These are phyloP conservation scores for Tiliacea aurago DNA, from an alignment of 2,888 invertebrate species.

Conservation along the genomic window DNA sequence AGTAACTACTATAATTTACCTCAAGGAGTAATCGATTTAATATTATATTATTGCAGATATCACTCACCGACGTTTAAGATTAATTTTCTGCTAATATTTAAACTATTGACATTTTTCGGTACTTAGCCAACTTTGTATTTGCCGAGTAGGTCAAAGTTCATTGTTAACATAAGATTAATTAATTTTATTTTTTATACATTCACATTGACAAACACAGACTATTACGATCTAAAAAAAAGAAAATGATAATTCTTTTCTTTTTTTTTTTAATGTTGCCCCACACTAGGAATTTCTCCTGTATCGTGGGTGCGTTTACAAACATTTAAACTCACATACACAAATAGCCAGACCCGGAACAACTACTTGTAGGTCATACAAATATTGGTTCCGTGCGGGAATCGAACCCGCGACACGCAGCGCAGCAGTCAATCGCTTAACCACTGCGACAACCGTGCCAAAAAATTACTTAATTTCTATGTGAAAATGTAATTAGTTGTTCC, in stretches of 20 bases:
- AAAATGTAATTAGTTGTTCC: neutral
- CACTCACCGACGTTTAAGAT: slow-evolving; percentile 25
- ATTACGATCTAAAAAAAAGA: neutral
- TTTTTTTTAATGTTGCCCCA: too few species aligned
- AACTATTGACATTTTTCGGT: slow-evolving; percentile 32
- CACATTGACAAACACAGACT: slow-evolving; percentile 32
- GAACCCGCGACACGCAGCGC: too few species aligned
- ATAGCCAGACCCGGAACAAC: too few species aligned
- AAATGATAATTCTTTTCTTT: too few species aligned
- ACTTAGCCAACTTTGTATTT: slow-evolving; percentile 40
- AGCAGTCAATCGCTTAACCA: too few species aligned
- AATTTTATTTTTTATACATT: slow-evolving; percentile 19
- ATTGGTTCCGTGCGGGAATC: too few species aligned
- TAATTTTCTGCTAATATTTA: slow-evolving; percentile 41
- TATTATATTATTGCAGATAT: slow-evolving; percentile 29
- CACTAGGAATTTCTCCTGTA: too few species aligned
- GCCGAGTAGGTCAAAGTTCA: slow-evolving; percentile 37
- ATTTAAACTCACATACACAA: too few species aligned
- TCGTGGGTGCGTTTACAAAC: too few species aligned
- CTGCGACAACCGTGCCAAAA: too few species aligned
- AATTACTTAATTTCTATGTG: too few species aligned
- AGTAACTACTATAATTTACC: neutral
- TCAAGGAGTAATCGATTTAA: slow-evolving; percentile 22
- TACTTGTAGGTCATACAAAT: too few species aligned
- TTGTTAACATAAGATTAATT: slow-evolving; percentile 44